phyloP scores from a whole-genome alignment of 2,113 vertebrate species.

The Sinosuthora webbiana region DNA sequence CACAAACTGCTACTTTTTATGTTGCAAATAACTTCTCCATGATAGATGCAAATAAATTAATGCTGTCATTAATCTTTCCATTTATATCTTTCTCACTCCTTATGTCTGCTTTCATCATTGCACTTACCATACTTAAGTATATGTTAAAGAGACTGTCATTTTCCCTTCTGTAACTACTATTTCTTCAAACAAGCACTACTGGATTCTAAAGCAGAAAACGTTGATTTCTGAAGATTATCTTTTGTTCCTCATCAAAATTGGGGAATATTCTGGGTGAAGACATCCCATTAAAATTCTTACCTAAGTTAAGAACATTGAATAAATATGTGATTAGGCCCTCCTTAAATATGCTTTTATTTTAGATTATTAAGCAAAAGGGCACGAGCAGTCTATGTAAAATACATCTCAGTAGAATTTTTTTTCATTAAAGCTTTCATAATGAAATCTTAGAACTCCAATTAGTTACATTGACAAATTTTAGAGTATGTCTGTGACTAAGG shows the following conservation, averaged over 20 bases:
- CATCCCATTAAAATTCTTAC: not conserved
- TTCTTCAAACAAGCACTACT: conserved; percentile 48
- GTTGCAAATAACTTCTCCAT: conserved; percentile 39
- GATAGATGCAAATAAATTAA: conserved; percentile 70
- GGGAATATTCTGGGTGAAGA: not conserved
- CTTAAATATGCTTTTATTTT: not conserved
- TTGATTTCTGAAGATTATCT: conserved; percentile 1
- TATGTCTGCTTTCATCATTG: conserved; percentile 66
- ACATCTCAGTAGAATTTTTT: not conserved
- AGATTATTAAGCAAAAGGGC: not conserved
- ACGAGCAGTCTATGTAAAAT: not conserved
- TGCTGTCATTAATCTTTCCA: conserved; percentile 69
- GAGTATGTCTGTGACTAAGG: not conserved
- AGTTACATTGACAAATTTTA: not conserved
- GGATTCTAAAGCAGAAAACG: conserved; percentile 26
- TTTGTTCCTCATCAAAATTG: not conserved
- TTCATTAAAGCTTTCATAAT: not conserved
- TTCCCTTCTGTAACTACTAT: conserved; percentile 51
- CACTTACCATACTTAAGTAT: conserved; percentile 65
- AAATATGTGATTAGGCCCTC: not conserved
- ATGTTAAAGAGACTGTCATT: conserved; percentile 67
- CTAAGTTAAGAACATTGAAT: not conserved
- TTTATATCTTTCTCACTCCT: conserved; percentile 68
- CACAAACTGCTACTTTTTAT: conserved; percentile 53
- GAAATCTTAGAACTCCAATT: not conserved